Evolutionary conservation across 2,113 vertebrate genomes (phyloP).

Genomic region (Suncus etruscus): DNA sequence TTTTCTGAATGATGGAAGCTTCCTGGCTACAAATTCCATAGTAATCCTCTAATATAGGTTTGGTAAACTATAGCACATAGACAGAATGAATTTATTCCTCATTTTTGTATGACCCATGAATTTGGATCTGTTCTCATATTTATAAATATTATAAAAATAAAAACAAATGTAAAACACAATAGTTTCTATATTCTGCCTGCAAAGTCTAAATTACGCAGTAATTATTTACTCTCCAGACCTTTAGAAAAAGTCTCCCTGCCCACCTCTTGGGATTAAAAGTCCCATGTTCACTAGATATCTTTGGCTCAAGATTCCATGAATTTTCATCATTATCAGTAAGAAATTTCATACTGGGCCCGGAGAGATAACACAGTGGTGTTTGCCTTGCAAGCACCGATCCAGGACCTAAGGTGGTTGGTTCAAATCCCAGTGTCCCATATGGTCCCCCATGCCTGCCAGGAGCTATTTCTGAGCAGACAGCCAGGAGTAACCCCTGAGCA

Average conservation of each 20-base stretch:
- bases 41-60: neutral
- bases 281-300: neutral
- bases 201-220: neutral
- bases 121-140: conserved; percentile 27
- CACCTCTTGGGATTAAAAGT: neutral
- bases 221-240: neutral
- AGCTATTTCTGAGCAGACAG: no score
- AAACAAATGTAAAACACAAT: neutral
- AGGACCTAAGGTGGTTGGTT: no score
- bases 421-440: no score
- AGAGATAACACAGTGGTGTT: no score
- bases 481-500: no score
- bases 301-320: neutral
- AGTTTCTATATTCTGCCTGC: neutral
- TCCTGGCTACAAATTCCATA: neutral
- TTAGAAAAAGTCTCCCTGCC: neutral
- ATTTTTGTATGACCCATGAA: neutral
- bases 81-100: neutral
- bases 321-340: neutral
- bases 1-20: neutral
- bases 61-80: neutral
- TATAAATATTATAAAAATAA: conserved; percentile 29
- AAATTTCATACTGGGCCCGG: neutral
- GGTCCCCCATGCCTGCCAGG: no score
- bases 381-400: no score